Evolutionary conservation across 1,140 invertebrate genomes (phyloP), one percentile per base, ranked within the genome.

Genomic region (Lethocerus indicus): DNA sequence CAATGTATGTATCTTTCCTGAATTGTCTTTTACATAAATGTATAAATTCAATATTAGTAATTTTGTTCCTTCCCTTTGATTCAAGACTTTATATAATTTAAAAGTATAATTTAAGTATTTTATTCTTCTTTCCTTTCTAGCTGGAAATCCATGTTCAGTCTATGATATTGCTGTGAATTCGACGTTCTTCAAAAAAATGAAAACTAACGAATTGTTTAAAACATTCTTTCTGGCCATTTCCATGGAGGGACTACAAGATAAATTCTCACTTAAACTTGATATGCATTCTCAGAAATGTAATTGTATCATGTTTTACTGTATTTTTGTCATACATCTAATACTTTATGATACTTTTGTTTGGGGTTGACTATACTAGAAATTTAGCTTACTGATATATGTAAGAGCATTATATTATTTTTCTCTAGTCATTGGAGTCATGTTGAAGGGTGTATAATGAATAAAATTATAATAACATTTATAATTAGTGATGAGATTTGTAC

Each of bases 151-250:
- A 0, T 78, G 78, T 23, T 73, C 73, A 50, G 82, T 74, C 0
- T 84, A 78, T 64, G 85, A 89, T 64, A 73, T 89, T 32, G 79
- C 83, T 6, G 74, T 90, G 12, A 79, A 83, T 62, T 70, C 79
- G 6, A 64, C 65, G 13, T 88, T 88, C 58, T 76, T 80, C 54
- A 67, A 68, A 2, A 82, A 81, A 69, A 70, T 80, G 37, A 65
- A 78, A 57, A 71, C 66, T 6, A 79, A 74, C 57, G 66, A 78
- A 52, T 58, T 81, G 0, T 86, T 87, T 53, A 73, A 76, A 56
- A 73, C 74, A 51, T 88, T 89, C 61, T 77, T 89, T 51, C 58
- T 87, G 2, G 75, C 78, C 35, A 71, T 86, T 9, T 72, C 77
- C 1, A 72, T 85, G 63, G 83, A 87, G 61, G 85, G 76, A 0